Conservation (phyloP, 2,113 vertebrate genomes). For the Toxostoma redivivum region DNA sequence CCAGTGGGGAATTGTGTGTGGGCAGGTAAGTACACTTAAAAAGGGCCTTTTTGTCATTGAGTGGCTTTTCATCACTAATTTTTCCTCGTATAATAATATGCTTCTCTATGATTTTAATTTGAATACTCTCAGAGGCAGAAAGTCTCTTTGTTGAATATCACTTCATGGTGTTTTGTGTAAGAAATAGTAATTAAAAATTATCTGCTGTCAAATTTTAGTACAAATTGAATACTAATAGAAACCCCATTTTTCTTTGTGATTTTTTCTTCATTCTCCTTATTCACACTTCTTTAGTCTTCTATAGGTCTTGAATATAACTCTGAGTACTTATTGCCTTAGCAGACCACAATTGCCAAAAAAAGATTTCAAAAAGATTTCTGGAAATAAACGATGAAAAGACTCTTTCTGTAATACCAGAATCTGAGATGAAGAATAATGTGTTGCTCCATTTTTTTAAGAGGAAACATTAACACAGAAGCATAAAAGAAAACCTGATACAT, state of each 20-base stretch:
- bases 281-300: background rate
- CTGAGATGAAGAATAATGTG: background rate
- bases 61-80: background rate
- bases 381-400: background rate
- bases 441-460: background rate
- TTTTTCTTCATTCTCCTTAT: background rate
- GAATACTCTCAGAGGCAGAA: background rate
- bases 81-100: background rate
- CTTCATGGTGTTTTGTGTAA: background rate
- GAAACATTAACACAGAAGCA: background rate
- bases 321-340: background rate
- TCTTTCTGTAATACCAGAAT: background rate
- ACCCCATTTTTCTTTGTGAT: background rate
- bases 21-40: background rate
- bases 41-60: background rate
- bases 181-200: background rate
- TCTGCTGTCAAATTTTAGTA: background rate
- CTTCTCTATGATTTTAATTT: background rate
- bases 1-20: background rate
- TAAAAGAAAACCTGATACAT: background rate
- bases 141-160: background rate
- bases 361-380: background rate
- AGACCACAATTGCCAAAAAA: background rate
- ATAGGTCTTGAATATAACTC: background rate
- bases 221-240: background rate